Percentiles rank a stretch among this genome's conserved stretches.
These are phyloP conservation scores for Hyposoter didymator DNA, from an alignment of 2,888 invertebrate genomes.

Conservation along the genomic window DNA sequence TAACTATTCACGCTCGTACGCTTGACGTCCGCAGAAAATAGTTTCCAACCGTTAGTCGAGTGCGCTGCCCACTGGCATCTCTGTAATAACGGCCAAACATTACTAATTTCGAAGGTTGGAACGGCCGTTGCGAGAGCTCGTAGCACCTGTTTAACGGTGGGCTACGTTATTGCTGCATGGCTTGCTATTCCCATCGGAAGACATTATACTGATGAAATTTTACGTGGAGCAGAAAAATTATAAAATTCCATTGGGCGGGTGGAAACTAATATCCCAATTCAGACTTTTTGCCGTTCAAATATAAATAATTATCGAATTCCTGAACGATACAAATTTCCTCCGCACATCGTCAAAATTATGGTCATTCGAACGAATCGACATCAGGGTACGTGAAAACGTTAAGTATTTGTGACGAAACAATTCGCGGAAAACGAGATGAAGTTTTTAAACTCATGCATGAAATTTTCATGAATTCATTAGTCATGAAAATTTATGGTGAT, in stretches of 20 bases:
- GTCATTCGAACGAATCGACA: not conserved
- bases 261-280: not conserved
- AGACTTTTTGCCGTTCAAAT: not conserved
- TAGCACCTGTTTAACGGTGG: slow-evolving; percentile 14
- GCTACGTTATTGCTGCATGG: slow-evolving; percentile 12
- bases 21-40: slow-evolving; percentile 78
- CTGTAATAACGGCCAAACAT: slow-evolving; percentile 65
- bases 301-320: not conserved
- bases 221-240: slow-evolving; percentile 7
- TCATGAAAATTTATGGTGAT: not conserved
- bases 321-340: not conserved
- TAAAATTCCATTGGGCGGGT: not conserved
- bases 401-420: not conserved
- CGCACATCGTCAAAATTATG: not conserved
- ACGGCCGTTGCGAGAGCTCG: slow-evolving; percentile 15
- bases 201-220: slow-evolving; percentile 18
- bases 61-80: slow-evolving; percentile 66
- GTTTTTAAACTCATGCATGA: not conserved
- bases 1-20: slow-evolving; percentile 71
- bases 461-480: not conserved
- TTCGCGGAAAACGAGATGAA: not conserved
- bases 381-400: not conserved
- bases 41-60: slow-evolving; percentile 70
- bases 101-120: slow-evolving; percentile 62
- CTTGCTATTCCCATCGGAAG: not conserved